Base-by-base conservation (phyloP, 2,113 vertebrate species). In the Hydrolagus affinis region DNA sequence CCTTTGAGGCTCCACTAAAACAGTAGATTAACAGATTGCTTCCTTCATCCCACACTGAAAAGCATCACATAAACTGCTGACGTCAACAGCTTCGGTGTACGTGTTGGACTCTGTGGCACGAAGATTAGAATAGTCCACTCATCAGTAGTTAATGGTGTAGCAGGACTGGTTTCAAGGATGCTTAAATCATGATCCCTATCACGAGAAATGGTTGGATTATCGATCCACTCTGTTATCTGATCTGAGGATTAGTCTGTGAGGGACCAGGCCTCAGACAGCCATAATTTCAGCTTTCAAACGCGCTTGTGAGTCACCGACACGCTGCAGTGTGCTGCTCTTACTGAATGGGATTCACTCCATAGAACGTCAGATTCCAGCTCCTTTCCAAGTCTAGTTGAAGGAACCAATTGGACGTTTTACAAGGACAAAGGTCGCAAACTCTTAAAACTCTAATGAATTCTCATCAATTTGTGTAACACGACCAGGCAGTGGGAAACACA, bases 11-110 rank as follows among this genome's bases (percentile, higher is more conserved):
- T 75, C 30, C 72, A 74, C 0, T 15, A 75, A 62, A 83, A 83
- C 23, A 83, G 66, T 68, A 68, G n/a, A 28, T 32, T n/a, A 83
- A 62, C 28, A 30, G 25, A 75, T 57, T 75, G 73, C 32, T 83
- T 83, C 78, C 25, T 83, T 66, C 62, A 15, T 66, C 62, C 78
- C 28, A 66, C 25, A 19, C 11, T 68, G 23, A 28, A 17, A 64
- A 64, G 60, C 25, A 64, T 8, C 14, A 19, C 19, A 74, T 74
- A 44, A 56, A 44, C 14, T 83, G 21, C 32, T 66, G 62, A 83
- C 32, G 60, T 83, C 78, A 83, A 83, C 7, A 32, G 64, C 78
- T 28, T 83, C 60, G 66, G 78, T 44, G 44, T 25, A 66, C 30
- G 32, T 32, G 78, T 66, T 62, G 21, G 56, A 72, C 10, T 72